Base-by-base conservation (phyloP, 2,797 vertebrate species). In the Adrianichthys oophorus region DNA sequence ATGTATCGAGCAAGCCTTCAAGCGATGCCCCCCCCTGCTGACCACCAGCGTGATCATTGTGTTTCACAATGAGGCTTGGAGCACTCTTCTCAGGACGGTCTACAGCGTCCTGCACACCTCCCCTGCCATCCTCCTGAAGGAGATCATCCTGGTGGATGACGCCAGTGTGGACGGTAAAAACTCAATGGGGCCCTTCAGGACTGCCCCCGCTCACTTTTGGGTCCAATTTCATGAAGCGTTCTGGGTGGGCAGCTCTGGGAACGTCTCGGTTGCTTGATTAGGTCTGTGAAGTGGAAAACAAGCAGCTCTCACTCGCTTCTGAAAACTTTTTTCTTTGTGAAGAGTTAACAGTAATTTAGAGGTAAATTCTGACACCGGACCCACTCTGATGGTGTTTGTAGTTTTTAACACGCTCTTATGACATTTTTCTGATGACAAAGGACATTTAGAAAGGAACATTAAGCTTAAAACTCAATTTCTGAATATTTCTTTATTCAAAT, bases 1-100 rank as follows among this genome's bases (percentile, higher is more conserved):
- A 92, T 99, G 98, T 76, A 98, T 99, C 81, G 97, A 99, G 72
- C 96, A 98, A 72, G 96, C 94, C 62, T 98, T 98, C 90, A 95
- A 94, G 74, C 94, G 97, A 48, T 99, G 98, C 70, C 97, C 96
- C 0, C 80, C 94, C 0, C 73, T 99, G 78, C 94, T 93, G 56
- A 98, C 94, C 68, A 99, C 98, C 63, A 98, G 96, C 51, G 92
- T 99, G 85, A 94, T 99, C 76, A 98, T 98, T 52, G 97, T 98
- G 78, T 99, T 99, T 85, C 96, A 99, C 84, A 99, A 99, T 46
- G 98, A 99, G 79, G 98, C 93, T 0, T 99, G 98, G 98, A 98
- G 95, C 76, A 99, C 97, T 0, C 90, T 99, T 59, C 91, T 99
- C 44, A 92, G 98, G 79, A 99, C 98, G 0, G 96, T 99, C 16